A percentile compares a stretch with the other conserved stretches of the same genome.
These are phyloP conservation scores for Drosophila tristis DNA, from an alignment of 1,140 invertebrate genomes.

Conservation along the genomic window DNA sequence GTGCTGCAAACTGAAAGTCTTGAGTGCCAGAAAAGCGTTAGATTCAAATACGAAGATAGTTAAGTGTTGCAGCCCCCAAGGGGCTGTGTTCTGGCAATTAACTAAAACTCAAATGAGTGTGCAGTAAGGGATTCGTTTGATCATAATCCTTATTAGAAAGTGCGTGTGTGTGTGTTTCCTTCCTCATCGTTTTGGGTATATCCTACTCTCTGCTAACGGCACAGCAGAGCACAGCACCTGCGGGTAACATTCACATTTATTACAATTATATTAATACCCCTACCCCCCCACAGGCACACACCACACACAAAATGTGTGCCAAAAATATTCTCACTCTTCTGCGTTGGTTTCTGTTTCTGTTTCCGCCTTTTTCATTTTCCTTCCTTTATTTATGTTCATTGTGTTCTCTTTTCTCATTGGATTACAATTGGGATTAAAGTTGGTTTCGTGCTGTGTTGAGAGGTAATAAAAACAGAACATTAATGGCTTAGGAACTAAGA, in stretches of 20 bases:
- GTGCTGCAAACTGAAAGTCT: constrained; percentile 5
- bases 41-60: too few relatives aligned
- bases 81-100: too few relatives aligned
- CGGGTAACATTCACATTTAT: constrained; percentile 66
- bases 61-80: too few relatives aligned
- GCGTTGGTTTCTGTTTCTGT: too few relatives aligned
- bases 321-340: background rate
- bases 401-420: constrained; percentile 7
- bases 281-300: too few relatives aligned
- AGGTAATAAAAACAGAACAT: background rate
- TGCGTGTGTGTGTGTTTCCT: too few relatives aligned
- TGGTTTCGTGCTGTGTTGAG: background rate
- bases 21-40: constrained; percentile 5
- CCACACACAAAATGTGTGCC: background rate
- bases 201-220: too few relatives aligned
- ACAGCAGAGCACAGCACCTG: constrained; percentile 34
- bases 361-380: background rate
- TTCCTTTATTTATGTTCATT: background rate
- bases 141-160: too few relatives aligned
- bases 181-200: too few relatives aligned
- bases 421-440: constrained; percentile 4
- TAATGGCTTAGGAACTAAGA: background rate
- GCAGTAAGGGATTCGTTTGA: too few relatives aligned
- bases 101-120: too few relatives aligned
- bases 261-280: constrained; percentile 27